A percentile compares a stretch with the other conserved stretches of the same genome.
phyloP scores from a whole-genome alignment of 2,888 invertebrate species.

The Phyto melanocephala region DNA sequence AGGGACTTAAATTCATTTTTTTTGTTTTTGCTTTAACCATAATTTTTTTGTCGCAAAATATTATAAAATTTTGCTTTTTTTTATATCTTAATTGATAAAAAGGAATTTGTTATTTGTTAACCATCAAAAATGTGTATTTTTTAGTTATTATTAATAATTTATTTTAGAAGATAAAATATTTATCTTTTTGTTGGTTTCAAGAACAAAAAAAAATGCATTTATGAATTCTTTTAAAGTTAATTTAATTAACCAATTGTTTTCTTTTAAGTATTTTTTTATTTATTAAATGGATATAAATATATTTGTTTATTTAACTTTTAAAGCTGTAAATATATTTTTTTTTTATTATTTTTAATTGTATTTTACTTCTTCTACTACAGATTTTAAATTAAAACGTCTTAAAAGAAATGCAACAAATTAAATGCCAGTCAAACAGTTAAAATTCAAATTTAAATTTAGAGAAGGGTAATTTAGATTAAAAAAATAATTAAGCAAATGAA shows the following conservation, averaged over 20 bases:
- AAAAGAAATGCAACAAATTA: slow-evolving; percentile 29
- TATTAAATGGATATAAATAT: slow-evolving; percentile 63
- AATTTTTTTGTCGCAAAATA: slow-evolving; percentile 12
- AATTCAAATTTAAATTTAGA: too few species aligned
- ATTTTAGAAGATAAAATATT: too few species aligned
- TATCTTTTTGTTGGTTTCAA: neutral
- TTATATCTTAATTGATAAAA: slow-evolving; percentile 2
- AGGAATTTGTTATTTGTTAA: slow-evolving; percentile 20
- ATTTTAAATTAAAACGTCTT: neutral
- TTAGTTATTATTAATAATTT: neutral
- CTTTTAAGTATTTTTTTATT: slow-evolving; percentile 42
- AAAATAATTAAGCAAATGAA: too few species aligned
- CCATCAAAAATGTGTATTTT: neutral
- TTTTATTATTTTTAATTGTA: slow-evolving; percentile 3
- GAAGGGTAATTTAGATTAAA: too few species aligned
- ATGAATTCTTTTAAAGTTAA: slow-evolving; percentile 56
- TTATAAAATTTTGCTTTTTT: slow-evolving; percentile 29
- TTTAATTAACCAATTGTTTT: slow-evolving; percentile 64
- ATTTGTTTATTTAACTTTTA: slow-evolving; percentile 60
- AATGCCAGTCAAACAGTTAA: neutral
- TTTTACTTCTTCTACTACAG: neutral
- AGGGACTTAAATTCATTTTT: slow-evolving; percentile 56
- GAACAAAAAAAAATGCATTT: slow-evolving; percentile 48
- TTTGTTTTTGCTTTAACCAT: slow-evolving; percentile 30
- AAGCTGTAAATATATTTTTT: slow-evolving; percentile 64